Conservation (phyloP, 2,113 vertebrate genomes). For the Cyprinus carpio region DNA sequence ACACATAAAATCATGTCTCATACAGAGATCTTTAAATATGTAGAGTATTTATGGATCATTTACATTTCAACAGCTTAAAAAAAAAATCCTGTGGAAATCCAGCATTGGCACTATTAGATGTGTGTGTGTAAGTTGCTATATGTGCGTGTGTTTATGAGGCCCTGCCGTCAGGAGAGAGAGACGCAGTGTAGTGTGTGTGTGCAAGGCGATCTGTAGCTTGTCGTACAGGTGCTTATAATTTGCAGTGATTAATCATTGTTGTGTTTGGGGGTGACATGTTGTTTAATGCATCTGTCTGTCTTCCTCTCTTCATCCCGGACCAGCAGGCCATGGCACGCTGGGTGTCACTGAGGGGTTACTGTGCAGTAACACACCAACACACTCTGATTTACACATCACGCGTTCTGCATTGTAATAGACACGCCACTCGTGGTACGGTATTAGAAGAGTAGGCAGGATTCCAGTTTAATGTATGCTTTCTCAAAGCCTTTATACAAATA, state of each 20-base stretch:
- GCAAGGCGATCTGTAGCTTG: conserved; percentile 46
- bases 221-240: conserved; percentile 94
- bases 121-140: neutral
- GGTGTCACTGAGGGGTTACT: conserved; percentile 49
- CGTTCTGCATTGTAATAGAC: conserved; percentile 30
- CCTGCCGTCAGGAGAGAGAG: conserved; percentile 16
- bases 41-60: neutral
- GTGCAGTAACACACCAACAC: conserved; percentile 2
- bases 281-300: conserved; percentile 85
- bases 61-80: neutral
- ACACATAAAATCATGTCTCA: too few species aligned
- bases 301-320: conserved; percentile 57
- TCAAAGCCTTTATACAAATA: conserved; percentile 16
- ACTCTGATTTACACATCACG: neutral
- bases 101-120: neutral
- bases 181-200: neutral
- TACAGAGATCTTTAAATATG: neutral
- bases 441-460: neutral
- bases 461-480: neutral
- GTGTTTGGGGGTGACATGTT: conserved; percentile 85
- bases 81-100: too few species aligned
- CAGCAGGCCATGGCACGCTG: conserved; percentile 45
- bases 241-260: conserved; percentile 89
- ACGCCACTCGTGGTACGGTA: neutral
- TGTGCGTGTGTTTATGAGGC: neutral